Percentiles rank a stretch among this genome's conserved stretches.
These are phyloP conservation scores for Piscicola geometra DNA, from an alignment of 2,888 invertebrate genomes.

Conservation along the genomic window DNA sequence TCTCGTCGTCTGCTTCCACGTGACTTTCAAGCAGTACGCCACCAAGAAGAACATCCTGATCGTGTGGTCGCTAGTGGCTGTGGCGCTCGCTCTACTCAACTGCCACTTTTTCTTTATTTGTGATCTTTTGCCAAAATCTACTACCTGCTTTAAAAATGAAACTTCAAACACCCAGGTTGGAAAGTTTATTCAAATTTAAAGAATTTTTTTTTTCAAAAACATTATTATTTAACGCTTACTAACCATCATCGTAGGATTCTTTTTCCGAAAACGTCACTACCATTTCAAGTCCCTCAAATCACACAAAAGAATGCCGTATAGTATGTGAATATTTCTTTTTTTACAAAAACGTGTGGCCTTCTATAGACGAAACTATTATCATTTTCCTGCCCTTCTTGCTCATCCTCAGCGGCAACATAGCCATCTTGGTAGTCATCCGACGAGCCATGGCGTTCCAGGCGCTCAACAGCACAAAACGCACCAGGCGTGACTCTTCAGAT, in stretches of 20 bases:
- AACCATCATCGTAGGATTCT: too few relatives aligned
- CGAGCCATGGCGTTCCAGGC: conserved; percentile 29
- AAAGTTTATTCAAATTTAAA: too few relatives aligned
- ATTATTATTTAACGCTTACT: too few relatives aligned
- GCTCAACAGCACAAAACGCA: background rate
- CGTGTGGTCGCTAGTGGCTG: conserved; percentile 29
- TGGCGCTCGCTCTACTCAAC: conserved; percentile 29
- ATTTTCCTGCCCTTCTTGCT: conserved; percentile 47
- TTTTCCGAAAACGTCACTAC: too few relatives aligned
- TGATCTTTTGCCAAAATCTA: conserved; percentile 21
- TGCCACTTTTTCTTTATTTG: conserved; percentile 29
- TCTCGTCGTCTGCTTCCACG: conserved; percentile 47
- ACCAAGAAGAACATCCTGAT: conserved; percentile 34
- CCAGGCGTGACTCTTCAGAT: too few relatives aligned
- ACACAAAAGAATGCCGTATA: too few relatives aligned
- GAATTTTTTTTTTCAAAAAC: too few relatives aligned
- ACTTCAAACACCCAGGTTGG: too few relatives aligned
- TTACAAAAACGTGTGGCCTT: conserved; percentile 49
- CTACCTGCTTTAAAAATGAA: too few relatives aligned
- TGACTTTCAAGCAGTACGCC: conserved; percentile 44
- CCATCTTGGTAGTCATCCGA: conserved; percentile 46
- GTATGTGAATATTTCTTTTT: too few relatives aligned
- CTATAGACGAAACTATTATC: conserved; percentile 48
- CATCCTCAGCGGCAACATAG: conserved; percentile 46
- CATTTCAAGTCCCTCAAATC: too few relatives aligned